These are phyloP conservation scores for Trochalopteron elliotii DNA, from an alignment of 2,113 vertebrate genomes.

Conservation along the genomic window DNA sequence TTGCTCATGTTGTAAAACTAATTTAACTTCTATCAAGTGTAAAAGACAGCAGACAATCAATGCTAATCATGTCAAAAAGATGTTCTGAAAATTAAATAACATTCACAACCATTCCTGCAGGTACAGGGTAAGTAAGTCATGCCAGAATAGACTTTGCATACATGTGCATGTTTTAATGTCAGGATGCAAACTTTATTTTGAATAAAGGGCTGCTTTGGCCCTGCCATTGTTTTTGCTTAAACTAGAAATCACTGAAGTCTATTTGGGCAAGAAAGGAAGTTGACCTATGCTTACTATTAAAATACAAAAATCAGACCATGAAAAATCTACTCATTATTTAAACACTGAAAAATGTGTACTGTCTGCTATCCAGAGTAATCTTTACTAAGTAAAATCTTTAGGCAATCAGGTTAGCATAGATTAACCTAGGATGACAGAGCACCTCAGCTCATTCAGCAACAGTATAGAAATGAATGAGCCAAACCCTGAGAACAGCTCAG, in stretches of 20 bases:
- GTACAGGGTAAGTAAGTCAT: accelerated
- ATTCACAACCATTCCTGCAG: not conserved
- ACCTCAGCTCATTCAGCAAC: not conserved
- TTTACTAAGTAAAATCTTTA: not conserved
- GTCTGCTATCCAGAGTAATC: not conserved
- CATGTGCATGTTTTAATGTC: not conserved
- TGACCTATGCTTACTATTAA: not conserved
- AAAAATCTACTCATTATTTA: not conserved
- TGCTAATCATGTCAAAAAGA: not conserved
- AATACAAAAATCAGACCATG: not conserved
- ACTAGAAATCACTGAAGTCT: not conserved
- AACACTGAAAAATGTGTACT: not conserved
- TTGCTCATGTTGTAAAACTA: not conserved
- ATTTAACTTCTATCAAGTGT: not conserved
- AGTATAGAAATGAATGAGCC: not conserved
- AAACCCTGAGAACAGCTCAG: not conserved
- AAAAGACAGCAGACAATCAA: not conserved
- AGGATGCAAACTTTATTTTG: not conserved
- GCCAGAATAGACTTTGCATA: not conserved
- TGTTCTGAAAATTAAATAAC: not conserved
- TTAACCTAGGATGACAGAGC: not conserved
- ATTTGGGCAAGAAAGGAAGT: not conserved
- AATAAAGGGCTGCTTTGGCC: not conserved
- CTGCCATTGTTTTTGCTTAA: not conserved
- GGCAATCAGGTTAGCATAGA: not conserved